phyloP scores from a whole-genome alignment of 1,140 invertebrate species.

The Tetragnatha versicolor region DNA sequence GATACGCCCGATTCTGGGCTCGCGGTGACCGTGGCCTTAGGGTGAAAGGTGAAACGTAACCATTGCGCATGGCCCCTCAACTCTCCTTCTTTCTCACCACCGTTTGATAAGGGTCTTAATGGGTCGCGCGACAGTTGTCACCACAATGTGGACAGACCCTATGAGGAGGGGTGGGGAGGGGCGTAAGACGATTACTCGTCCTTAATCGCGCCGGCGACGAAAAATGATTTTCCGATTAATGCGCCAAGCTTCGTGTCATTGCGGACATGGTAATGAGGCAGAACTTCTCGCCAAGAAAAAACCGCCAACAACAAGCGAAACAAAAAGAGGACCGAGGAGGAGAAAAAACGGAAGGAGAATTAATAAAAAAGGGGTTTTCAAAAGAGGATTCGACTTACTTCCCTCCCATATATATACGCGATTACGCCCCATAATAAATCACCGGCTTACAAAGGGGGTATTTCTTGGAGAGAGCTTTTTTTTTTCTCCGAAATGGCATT shows the following conservation, averaged over 20 bases:
- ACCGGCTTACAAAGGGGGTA: conserved; percentile 45
- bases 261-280: conserved; percentile 54
- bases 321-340: neutral
- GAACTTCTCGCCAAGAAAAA: conserved; percentile 50
- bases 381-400: conserved; percentile 1
- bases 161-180: neutral
- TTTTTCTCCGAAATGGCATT: conserved; percentile 34
- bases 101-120: neutral
- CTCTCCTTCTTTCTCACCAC: too few species aligned
- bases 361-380: neutral
- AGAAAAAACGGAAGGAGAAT: neutral
- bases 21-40: too few species aligned
- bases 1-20: too few species aligned
- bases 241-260: conserved; percentile 45
- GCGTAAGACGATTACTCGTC: conserved; percentile 34
- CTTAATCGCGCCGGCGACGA: conserved; percentile 51
- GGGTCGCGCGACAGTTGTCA: neutral
- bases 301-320: conserved; percentile 37
- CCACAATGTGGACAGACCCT: neutral
- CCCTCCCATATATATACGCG: conserved; percentile 38
- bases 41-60: too few species aligned
- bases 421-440: conserved; percentile 50
- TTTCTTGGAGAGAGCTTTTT: conserved; percentile 27
- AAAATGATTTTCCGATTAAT: conserved; percentile 56
- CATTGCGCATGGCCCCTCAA: too few species aligned